phyloP scores from a whole-genome alignment of 1,140 invertebrate genomes.

The Drosophila erecta region DNA sequence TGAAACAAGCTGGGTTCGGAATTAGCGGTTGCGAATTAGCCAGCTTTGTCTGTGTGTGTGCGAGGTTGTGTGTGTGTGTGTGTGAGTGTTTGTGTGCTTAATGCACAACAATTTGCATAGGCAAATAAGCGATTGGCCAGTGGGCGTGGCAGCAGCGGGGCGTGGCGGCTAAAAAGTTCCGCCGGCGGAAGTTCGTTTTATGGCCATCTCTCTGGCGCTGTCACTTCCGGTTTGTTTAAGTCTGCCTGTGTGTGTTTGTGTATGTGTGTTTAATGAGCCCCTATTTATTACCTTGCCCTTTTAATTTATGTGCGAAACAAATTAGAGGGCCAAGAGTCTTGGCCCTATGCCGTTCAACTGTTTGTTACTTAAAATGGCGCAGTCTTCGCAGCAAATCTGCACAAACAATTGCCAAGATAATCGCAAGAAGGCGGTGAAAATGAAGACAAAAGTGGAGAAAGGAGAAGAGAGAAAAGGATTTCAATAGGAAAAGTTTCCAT shows the following conservation, averaged over 20 bases:
- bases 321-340: conserved; percentile 57
- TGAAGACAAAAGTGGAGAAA: background rate
- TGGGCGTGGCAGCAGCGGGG: background rate
- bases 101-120: conserved; percentile 74
- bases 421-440: background rate
- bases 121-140: conserved; percentile 48
- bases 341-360: conserved; percentile 51
- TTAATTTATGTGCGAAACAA: conserved; percentile 80
- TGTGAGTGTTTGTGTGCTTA: conserved; percentile 25
- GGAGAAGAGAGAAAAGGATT: too few relatives aligned
- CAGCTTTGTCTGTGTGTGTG: conserved; percentile 18
- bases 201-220: conserved; percentile 26
- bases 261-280: conserved; percentile 67
- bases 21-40: conserved; percentile 54
- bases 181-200: conserved; percentile 63
- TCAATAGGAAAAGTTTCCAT: too few relatives aligned
- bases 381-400: conserved; percentile 27
- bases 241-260: conserved; percentile 6
- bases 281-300: conserved; percentile 75
- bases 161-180: conserved; percentile 8
- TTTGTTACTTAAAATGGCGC: conserved; percentile 59
- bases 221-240: conserved; percentile 7
- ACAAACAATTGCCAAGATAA: background rate
- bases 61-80: conserved; percentile 30
- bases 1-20: conserved; percentile 56